A percentile compares a stretch with the other conserved stretches of the same genome.
These are phyloP conservation scores for Apocheima hispidaria DNA, from an alignment of 2,888 invertebrate species.

Conservation along the genomic window DNA sequence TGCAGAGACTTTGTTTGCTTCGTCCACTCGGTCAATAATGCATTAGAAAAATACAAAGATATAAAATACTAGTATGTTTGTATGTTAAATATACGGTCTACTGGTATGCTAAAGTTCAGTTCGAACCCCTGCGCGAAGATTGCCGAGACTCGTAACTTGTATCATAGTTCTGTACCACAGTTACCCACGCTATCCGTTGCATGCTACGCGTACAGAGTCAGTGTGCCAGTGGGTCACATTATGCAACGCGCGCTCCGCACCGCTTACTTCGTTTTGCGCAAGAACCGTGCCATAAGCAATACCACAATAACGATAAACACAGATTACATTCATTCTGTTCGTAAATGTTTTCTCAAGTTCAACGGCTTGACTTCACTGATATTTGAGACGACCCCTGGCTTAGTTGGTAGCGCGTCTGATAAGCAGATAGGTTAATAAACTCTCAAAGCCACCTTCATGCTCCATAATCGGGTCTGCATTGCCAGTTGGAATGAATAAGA, in stretches of 20 bases:
- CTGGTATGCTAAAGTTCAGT: background rate
- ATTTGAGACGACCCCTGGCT: too few relatives aligned
- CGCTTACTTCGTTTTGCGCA: constrained; percentile 78
- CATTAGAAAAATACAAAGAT: too few relatives aligned
- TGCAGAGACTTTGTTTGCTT: too few relatives aligned
- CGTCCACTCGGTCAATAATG: too few relatives aligned
- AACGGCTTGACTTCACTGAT: background rate
- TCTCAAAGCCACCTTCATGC: too few relatives aligned
- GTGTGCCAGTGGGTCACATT: constrained; percentile 79
- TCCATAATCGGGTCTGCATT: too few relatives aligned
- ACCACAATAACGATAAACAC: constrained; percentile 50
- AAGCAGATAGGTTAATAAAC: too few relatives aligned
- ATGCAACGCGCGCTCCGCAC: constrained; percentile 60
- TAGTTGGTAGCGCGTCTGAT: too few relatives aligned
- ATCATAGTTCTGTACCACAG: background rate
- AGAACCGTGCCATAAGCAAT: constrained; percentile 70
- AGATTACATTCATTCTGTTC: background rate
- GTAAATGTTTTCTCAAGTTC: background rate
- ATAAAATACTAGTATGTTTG: too few relatives aligned
- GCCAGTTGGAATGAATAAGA: too few relatives aligned
- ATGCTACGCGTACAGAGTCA: constrained; percentile 72
- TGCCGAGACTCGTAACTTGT: background rate
- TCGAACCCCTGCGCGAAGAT: background rate
- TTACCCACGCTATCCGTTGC: constrained; percentile 43
- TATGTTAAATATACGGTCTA: too few relatives aligned